Percentiles rank a stretch among this genome's conserved stretches.
Conservation (phyloP, 2,888 invertebrate species). For the Tricholauxania praeusta region DNA sequence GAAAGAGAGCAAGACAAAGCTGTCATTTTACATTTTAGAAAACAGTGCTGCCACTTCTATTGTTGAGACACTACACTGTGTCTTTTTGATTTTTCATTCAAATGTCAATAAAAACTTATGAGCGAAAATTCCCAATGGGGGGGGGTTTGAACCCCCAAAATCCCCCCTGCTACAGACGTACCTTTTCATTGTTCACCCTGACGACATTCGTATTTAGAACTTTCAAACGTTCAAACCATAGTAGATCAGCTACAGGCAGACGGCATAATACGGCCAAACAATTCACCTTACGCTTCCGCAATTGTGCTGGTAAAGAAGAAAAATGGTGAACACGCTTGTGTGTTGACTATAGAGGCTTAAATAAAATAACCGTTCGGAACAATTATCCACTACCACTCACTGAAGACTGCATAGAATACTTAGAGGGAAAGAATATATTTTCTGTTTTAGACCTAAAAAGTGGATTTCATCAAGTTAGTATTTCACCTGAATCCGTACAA, state of each 20-base stretch:
- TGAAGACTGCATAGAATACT: slow-evolving; percentile 32
- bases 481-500: slow-evolving; percentile 46
- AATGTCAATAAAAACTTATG: too few species aligned
- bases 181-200: slow-evolving; percentile 11
- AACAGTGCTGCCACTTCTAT: too few species aligned
- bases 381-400: slow-evolving; percentile 34
- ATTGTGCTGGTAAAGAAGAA: slow-evolving; percentile 39
- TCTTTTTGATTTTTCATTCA: too few species aligned
- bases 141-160: slow-evolving; percentile 35
- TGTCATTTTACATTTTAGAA: too few species aligned
- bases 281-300: slow-evolving; percentile 43
- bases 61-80: too few species aligned
- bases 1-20: too few species aligned
- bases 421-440: slow-evolving; percentile 20
- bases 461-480: slow-evolving; percentile 48
- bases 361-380: slow-evolving; percentile 30
- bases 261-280: slow-evolving; percentile 37
- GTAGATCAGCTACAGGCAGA: slow-evolving; percentile 37
- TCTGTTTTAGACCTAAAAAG: slow-evolving; percentile 23
- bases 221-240: slow-evolving; percentile 35
- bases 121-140: too few species aligned
- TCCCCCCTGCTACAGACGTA: neutral
- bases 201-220: slow-evolving; percentile 38
- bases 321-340: slow-evolving; percentile 31
- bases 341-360: slow-evolving; percentile 15